Conservation (phyloP, 2,888 invertebrate species). For the Laothoe populi region DNA sequence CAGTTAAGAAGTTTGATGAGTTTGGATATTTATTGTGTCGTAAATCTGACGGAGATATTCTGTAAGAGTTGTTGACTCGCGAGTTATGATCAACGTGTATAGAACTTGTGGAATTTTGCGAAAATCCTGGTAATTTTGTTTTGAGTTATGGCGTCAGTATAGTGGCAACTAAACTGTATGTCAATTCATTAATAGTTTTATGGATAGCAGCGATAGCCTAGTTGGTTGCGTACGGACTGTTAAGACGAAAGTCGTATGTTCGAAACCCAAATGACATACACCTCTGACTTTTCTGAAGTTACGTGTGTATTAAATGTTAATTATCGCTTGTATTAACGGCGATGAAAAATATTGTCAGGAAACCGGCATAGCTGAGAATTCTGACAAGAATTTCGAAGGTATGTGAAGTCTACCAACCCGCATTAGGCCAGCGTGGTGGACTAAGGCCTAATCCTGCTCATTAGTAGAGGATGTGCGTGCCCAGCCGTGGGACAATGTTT, state of each 20-base stretch:
- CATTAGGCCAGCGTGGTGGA: too few relatives aligned
- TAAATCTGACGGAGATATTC: conserved; percentile 73
- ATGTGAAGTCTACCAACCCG: too few relatives aligned
- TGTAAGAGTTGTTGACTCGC: conserved; percentile 61
- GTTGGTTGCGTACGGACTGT: too few relatives aligned
- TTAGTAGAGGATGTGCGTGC: neutral
- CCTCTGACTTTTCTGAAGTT: too few relatives aligned
- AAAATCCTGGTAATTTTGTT: conserved; percentile 39
- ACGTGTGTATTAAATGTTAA: too few relatives aligned
- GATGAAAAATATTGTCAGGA: too few relatives aligned
- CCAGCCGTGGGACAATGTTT: too few relatives aligned
- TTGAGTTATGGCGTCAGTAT: conserved; percentile 2
- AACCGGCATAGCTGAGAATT: too few relatives aligned
- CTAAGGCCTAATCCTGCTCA: too few relatives aligned
- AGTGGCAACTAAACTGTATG: neutral
- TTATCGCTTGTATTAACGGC: neutral
- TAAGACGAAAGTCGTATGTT: too few relatives aligned
- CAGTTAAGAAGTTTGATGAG: conserved; percentile 61
- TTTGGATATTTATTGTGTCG: conserved; percentile 74
- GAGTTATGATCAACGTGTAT: conserved; percentile 51
- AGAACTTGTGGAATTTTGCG: conserved; percentile 53
- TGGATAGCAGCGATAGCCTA: neutral
- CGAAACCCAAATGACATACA: too few relatives aligned
- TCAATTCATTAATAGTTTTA: neutral
- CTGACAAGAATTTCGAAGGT: too few relatives aligned